phyloP scores from a whole-genome alignment of 2,888 invertebrate species.

The Cecidostiba fungosa region DNA sequence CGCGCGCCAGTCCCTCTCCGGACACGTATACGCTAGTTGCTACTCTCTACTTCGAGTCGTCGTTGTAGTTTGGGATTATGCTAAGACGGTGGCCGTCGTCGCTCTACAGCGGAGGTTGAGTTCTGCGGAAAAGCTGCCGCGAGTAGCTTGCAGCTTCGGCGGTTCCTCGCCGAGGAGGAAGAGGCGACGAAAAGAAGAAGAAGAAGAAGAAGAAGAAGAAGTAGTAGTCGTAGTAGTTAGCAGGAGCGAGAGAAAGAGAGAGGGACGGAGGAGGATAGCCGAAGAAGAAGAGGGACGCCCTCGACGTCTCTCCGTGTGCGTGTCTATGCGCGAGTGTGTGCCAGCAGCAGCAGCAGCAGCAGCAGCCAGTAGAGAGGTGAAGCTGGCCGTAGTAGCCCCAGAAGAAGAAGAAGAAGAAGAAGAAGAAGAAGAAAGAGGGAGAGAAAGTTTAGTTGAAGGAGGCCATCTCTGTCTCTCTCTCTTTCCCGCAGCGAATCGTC shows the following conservation, averaged over 20 bases:
- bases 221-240: no score
- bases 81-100: conserved; percentile 12
- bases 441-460: conserved; percentile 11
- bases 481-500: conserved; percentile 25
- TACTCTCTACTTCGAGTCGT: no score
- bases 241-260: not conserved
- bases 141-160: not conserved
- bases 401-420: not conserved
- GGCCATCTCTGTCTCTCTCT: conserved; percentile 19
- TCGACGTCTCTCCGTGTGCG: not conserved
- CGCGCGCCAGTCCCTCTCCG: not conserved
- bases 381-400: not conserved
- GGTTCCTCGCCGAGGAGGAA: not conserved
- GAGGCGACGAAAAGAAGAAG: not conserved
- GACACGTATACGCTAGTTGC: not conserved
- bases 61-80: conserved; percentile 11
- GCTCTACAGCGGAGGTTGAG: conserved; percentile 46
- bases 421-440: not conserved
- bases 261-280: not conserved
- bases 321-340: not conserved
- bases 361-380: conserved; percentile 5
- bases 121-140: not conserved
- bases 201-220: not conserved
- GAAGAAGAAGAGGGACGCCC: conserved; percentile 9
- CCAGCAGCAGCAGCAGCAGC: conserved; percentile 2